Evolutionary conservation across 53 echinoderm and acorn worm genomes (phyloP).

Genomic region (Glandiceps talaboti): DNA sequence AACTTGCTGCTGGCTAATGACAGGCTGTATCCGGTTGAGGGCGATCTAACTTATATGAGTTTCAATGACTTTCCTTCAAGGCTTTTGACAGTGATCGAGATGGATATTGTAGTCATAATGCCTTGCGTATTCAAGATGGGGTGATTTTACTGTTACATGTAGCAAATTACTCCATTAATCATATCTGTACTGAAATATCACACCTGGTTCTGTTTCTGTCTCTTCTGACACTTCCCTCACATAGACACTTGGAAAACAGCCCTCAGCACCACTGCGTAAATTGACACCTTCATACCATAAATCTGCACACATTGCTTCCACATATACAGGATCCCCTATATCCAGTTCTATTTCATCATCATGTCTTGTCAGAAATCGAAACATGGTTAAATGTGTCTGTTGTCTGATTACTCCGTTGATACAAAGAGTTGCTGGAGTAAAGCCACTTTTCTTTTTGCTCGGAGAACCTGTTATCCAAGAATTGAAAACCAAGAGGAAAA

Average conservation of each 20-base stretch:
- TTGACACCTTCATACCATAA: slow-evolving; percentile 93
- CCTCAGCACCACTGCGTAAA: slow-evolving; percentile 80
- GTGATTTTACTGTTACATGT: no score
- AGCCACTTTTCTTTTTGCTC: background rate
- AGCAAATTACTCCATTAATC: no score
- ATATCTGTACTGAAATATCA: no score
- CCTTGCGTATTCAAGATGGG: no score
- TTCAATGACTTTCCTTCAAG: no score
- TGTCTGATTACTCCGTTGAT: background rate
- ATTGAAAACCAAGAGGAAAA: no score
- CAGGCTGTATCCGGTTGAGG: no score
- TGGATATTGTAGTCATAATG: no score
- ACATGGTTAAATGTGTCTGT: slow-evolving; percentile 12
- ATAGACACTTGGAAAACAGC: slow-evolving; percentile 78
- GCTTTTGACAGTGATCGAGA: no score
- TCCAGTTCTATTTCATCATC: slow-evolving; percentile 79
- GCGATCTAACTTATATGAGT: no score
- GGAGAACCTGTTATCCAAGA: no score
- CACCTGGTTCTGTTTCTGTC: slow-evolving; percentile 68
- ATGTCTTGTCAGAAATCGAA: slow-evolving; percentile 79
- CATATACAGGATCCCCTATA: slow-evolving; percentile 63
- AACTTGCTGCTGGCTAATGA: no score
- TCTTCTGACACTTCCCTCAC: slow-evolving; percentile 63
- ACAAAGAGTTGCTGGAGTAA: background rate
- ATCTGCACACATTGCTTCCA: slow-evolving; percentile 79